Evolutionary conservation across 2,797 vertebrate species (phyloP).

Genomic region (Hydrolagus colliei): DNA sequence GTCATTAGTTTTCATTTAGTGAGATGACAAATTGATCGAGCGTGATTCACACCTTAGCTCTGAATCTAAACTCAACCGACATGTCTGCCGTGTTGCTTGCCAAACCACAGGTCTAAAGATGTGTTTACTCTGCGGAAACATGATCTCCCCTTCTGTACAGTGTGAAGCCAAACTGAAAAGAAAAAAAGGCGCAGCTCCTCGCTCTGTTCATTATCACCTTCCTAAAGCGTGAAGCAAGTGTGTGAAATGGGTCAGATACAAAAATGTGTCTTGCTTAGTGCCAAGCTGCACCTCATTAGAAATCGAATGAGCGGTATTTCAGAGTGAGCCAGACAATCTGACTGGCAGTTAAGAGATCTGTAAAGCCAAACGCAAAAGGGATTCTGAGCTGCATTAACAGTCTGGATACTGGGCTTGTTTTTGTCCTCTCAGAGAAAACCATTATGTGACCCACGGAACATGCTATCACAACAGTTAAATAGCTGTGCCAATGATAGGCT

Average conservation of each 20-base stretch:
- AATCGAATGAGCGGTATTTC: conserved; percentile 82
- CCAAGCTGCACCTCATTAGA: conserved; percentile 75
- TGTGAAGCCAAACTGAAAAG: conserved; percentile 49
- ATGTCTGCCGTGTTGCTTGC: conserved; percentile 54
- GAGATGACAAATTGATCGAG: conserved; percentile 71
- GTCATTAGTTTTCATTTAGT: conserved; percentile 77
- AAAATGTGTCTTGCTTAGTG: conserved; percentile 65
- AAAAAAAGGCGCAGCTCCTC: conserved; percentile 45
- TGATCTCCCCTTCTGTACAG: conserved; percentile 45
- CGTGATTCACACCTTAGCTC: conserved; percentile 59
- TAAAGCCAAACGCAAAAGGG: conserved; percentile 79
- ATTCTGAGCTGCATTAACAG: conserved; percentile 75
- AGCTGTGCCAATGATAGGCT: conserved; percentile 87
- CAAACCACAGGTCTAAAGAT: conserved; percentile 55
- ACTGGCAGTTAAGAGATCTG: conserved; percentile 92
- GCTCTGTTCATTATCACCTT: conserved; percentile 63
- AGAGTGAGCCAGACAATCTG: conserved; percentile 87
- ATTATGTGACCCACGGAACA: conserved; percentile 98
- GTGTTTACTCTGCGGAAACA: conserved; percentile 62
- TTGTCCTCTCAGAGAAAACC: conserved; percentile 73
- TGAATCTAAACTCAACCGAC: conserved; percentile 59
- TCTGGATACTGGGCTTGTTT: conserved; percentile 90
- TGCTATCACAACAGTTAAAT: conserved; percentile 91
- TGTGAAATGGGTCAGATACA: conserved; percentile 69
- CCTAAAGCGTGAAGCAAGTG: conserved; percentile 60